phyloP scores from a whole-genome alignment of 2,797 vertebrate species.

The Hirundo rustica region DNA sequence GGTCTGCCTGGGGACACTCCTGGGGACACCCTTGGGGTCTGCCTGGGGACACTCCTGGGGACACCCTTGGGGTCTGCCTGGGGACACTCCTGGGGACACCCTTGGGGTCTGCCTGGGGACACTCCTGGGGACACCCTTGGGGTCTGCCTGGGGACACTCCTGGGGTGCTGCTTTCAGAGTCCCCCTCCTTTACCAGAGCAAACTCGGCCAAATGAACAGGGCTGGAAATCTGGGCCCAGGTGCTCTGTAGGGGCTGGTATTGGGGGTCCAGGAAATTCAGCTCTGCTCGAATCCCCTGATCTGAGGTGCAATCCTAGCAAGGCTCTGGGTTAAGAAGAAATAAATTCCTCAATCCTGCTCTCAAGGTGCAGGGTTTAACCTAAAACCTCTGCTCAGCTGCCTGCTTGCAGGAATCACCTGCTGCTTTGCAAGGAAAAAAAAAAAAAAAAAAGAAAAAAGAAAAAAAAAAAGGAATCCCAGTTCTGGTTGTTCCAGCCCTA shows the following conservation, averaged over 20 bases:
- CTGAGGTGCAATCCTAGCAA: no score
- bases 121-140: no score
- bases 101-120: no score
- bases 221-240: no score
- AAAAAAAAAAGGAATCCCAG: not conserved
- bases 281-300: not conserved
- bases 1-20: no score
- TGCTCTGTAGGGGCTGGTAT: accelerated
- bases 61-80: no score
- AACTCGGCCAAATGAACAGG: not conserved
- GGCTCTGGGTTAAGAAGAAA: not conserved
- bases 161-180: not conserved
- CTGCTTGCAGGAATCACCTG: not conserved
- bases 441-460: not conserved
- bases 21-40: no score
- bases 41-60: no score
- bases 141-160: no score
- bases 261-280: not conserved
- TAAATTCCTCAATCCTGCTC: not conserved
- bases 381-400: not conserved
- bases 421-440: not conserved
- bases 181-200: not conserved
- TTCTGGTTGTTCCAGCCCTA: not conserved
- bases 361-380: not conserved
- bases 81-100: no score